Evolutionary conservation across 2,888 invertebrate genomes (phyloP), one percentile per base, ranked within the genome.

Genomic region (Andrena chrysosceles): DNA sequence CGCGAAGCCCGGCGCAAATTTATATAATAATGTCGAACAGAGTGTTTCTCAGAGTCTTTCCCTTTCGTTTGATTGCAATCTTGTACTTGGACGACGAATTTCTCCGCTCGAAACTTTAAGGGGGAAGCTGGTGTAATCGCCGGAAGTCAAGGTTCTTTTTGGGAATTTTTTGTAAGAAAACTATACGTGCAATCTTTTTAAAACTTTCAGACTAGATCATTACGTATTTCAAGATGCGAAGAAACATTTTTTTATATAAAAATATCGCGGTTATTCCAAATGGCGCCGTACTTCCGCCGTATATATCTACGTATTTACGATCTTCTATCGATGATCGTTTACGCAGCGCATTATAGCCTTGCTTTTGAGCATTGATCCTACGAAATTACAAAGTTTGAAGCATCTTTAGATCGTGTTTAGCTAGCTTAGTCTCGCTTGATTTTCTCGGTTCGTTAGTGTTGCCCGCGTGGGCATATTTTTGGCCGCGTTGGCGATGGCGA

Each of bases 1-100:
- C 83, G 77, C 60, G 77, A 72, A 83, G 81, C 72, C 81, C 66
- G 69, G 56, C 49, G 52, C 72, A 62, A 52, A 77, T 73, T 81
- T 83, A 81, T 81, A 62, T 81, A 83, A 81, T 69, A 31, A 63
- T 42, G 31, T 62, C 52, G 48, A 10, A 10, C 31, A 6, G 35
- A 70, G 35, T 62, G 26, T 29, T 29, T 29, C 29, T 5, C 4
- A 5, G 29, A 29, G 35, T 7, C 23, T 54, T 26, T 56, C 23
- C 33, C n/a, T 56, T 68, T 56, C 68, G 54, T 54, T 68, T 29
- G 20, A 67, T 16, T 5, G 13, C 66, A 48, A 66, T 64, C 64
- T 42, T 48, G 29, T n/a, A 29, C n/a, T 26, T 1, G 13, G 26
- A 7, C 42, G 26, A 64, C 48, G 48, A 66, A 23, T 42, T 42